Evolutionary conservation across 2,113 vertebrate genomes (phyloP), one percentile per base, ranked within the genome.

Genomic region (Oostethus manadensis): DNA sequence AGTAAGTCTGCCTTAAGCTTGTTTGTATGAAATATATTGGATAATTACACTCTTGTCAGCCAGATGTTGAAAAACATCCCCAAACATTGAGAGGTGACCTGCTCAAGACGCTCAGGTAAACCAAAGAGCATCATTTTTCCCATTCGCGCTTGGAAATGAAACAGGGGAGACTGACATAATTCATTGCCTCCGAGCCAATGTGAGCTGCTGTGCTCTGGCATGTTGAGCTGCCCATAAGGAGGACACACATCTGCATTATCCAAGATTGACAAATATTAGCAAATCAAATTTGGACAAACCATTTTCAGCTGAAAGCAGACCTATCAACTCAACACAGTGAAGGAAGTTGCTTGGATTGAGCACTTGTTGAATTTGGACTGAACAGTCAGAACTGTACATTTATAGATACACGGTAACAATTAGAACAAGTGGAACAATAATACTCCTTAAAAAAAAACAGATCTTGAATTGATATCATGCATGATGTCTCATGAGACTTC

Each of bases 11-110:
- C 11, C 59, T 81, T 81, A 85, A 82, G 75, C 76, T 57, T 58
- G 58, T 84, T 81, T 78, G 84, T 80, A 81, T 84, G 62, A 73
- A 77, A 84, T 71, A 71, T 73, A 83, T 69, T 87, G 75, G 80
- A 81, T 80, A 79, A 77, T 83, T 65, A 69, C 16, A 6, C 29
- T 35, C 26, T 49, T 74, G 73, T 79, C 71, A 71, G 74, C 60
- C 60, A 51, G 68, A 79, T 72, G 73, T 78, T 76, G 82, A 78
- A 78, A 79, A 47, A 60, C 14, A 20, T 57, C 63, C 46, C 62
- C 49, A 80, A 72, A 81, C 69, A 81, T 77, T 56, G 51, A 56
- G 61, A 70, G 66, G 64, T 40, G 66, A 78, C 26, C 56, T 29
- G 17, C 50, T 51, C 26, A 29, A 57, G 60, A 57, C 33, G 55